Base-by-base conservation (phyloP, 2,113 vertebrate genomes). In the Sitta europaea region DNA sequence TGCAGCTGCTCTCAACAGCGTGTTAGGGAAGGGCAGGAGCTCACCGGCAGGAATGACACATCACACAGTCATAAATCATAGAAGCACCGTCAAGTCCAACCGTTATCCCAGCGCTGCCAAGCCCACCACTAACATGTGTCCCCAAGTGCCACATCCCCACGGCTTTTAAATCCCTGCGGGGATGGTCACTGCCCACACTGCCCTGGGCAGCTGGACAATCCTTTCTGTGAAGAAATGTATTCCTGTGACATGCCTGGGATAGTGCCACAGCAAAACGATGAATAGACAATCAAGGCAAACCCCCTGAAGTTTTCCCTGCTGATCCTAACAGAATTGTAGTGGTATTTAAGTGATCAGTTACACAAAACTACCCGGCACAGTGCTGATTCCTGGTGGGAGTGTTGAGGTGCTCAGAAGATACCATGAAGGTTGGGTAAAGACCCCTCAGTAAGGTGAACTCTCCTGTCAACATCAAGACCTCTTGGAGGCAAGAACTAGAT, bases 351-450 rank as follows among this genome's bases (percentile, higher is more conserved):
- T 8, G 31, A 36, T 76, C 25, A 14, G 21, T 48, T 68, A 6
- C 2, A 38, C 59, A 75, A 7, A 88, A 20, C 43, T 35, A 3
- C 45, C 47, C 2, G 3, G 6, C 6, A 0, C 1, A 18, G 16
- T 5, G 29, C 38, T 42, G n/a, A 24, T 33, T 70, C 10, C 50
- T 51, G 29, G 10, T 48, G 70, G n/a, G 51, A 45, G 12, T 2
- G 61, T 5, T 9, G 35, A 45, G 42, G 35, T 38, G 43, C 58
- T 76, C 76, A 63, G 48, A 29, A 88, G 40, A 4, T 7, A 11
- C 11, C 22, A 54, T 76, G 55, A 33, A 63, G 38, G 29, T 5
- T 25, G n/a, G 35, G 8, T 5, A 53, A 47, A 91, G 31, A 61
- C 5, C 17, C 33, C 12, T 57, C 5, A 18, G 17, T 11, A 22